Base-by-base conservation (phyloP, 2,888 invertebrate genomes). In the Vannuccia rotundouncinata region DNA sequence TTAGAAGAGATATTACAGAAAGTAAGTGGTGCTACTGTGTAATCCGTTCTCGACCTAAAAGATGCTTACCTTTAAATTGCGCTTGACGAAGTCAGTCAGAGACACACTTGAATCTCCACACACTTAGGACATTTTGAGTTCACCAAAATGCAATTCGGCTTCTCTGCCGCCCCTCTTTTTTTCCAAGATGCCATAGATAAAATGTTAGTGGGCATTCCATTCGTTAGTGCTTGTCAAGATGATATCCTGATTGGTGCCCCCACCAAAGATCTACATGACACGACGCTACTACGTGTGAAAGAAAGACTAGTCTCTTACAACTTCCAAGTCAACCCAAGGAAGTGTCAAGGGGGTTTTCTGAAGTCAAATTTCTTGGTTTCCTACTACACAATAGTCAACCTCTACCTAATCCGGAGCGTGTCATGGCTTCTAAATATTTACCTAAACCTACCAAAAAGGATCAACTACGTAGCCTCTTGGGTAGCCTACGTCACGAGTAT, bases 71-170 rank as follows among this genome's bases (percentile, higher is more conserved):
- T 78, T 2, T 75, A 77, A 77, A 59, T n/a, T 78, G 78, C 59
- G 2, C 78, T 77, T 0, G n/a, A 31, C 1, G 29, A n/a, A 1
- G 77, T 25, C n/a, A 73, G 78, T 27, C 78, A 78, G 30, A 81
- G 74, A 10, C 45, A n/a, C n/a, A 79, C 80, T 29, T 80, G 30
- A n/a, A 79, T 79, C 1, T 79, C 79, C 1, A 79, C 79, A 1
- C 79, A 79, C 28, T 28, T 79, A 27, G 79, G 80, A 28, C 22
- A 80, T 13, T 79, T 79, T 77, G 79, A 27, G 1, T 79, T 79
- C 17, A 79, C 22, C 31, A 80, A 78, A 22, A 29, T 79, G 22
- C 80, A 78, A 80, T 79, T 79, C n/a, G n/a, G n/a, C n/a, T n/a
- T n/a, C n/a, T n/a, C n/a, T n/a, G n/a, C n/a, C n/a, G n/a, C n/a